Evolutionary conservation across 2,113 vertebrate genomes (phyloP), one percentile per base, ranked within the genome.

Genomic region (Microcebus jonahi): DNA sequence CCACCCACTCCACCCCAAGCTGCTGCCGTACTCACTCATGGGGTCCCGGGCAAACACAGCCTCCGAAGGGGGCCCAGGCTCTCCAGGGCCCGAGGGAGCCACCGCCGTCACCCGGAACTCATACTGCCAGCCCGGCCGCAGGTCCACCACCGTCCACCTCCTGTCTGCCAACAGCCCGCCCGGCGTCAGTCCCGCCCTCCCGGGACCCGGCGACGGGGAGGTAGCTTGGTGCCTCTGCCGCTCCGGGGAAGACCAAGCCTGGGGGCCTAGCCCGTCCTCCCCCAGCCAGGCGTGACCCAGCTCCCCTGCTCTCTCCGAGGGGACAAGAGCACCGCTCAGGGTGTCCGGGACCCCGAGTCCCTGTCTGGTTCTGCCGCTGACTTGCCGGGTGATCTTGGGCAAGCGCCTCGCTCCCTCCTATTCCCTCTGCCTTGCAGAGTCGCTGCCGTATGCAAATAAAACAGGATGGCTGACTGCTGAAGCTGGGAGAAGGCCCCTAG

Each of bases 31-130:
- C 99, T 98, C 96, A 99, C 99, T 98, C n/a, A 97, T 98, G 93
- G 99, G 98, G 95, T 99, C 99, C 94, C 90, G 97, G 5, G 99
- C 99, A 97, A 98, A 99, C 94, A 98, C 98, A 4, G 99, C 98
- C 59, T 99, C 98, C 0, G 99, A 99, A 0, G 99, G 98, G 10
- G 97, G 80, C 20, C 99, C 99, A 82, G 98, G 98, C 92, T 99
- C 99, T 53, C 99, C 99, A 0, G 97, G 73, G 59, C 99, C 99
- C 0, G 99, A 99, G 93, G 98, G 98, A 91, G 99, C 99, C 97
- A 99, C 98, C 2, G 99, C 99, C 2, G 98, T 98, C 94, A 99
- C 99, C 0, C 99, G 99, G 83, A 99, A 99, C 95, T 99, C 99
- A 1, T 99, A 99, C 94, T 99, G 99, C 83, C 99, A 97, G 10